Conservation (phyloP, 30 jellyfish, hydroid and myxozoan species). For the Mastigias papua region DNA sequence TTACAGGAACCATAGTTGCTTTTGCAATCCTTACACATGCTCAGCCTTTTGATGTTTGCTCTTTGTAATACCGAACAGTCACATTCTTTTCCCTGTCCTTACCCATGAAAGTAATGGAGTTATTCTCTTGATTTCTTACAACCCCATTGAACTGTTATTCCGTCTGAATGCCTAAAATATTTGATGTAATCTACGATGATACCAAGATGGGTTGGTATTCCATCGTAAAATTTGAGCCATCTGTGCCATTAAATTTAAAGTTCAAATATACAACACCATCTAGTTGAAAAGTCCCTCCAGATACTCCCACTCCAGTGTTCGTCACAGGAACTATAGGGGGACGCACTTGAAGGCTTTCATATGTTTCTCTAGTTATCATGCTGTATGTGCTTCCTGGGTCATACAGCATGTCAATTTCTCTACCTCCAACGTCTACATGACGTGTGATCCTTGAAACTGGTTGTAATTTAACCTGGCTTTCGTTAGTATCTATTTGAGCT, state of each 20-base stretch:
- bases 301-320: background rate
- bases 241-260: background rate
- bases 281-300: slow-evolving; percentile 2
- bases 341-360: background rate
- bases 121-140: too few relatives aligned
- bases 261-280: slow-evolving; percentile 15
- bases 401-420: slow-evolving; percentile 15
- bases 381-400: slow-evolving; percentile 17
- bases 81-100: background rate
- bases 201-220: slow-evolving; percentile 40
- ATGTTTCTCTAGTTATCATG: slow-evolving; percentile 1
- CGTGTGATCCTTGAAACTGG: background rate
- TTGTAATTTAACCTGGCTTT: background rate
- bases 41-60: background rate
- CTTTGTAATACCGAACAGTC: background rate
- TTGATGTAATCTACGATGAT: background rate
- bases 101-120: slow-evolving; percentile 12
- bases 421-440: background rate
- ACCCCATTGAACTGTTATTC: too few relatives aligned
- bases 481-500: background rate
- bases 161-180: too few relatives aligned
- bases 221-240: slow-evolving; percentile 5
- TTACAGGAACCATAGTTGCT: slow-evolving; percentile 2
- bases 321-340: background rate
- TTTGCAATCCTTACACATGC: slow-evolving; percentile 13